phyloP scores from a whole-genome alignment of 2,888 invertebrate genomes.

The Anthoptus insignis region DNA sequence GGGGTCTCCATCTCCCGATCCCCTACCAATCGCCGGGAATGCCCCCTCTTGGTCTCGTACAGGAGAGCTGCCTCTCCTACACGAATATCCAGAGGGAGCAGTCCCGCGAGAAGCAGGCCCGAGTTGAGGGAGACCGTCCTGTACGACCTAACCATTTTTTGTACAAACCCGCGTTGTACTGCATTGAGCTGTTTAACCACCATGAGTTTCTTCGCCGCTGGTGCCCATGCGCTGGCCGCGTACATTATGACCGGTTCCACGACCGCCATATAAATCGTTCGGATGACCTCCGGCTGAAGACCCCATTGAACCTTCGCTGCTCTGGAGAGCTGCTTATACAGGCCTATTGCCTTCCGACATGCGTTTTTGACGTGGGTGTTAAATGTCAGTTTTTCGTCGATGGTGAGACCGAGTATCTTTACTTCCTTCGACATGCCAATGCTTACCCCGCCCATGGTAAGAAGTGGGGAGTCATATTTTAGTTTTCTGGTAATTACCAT shows the following conservation, averaged over 20 bases:
- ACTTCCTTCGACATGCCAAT: no score
- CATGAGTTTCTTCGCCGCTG: not conserved
- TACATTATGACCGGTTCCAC: not conserved
- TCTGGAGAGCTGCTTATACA: no score
- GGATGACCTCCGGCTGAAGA: not conserved
- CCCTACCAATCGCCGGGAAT: not conserved
- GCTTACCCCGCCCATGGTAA: no score
- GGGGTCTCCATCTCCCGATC: not conserved
- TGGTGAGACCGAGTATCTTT: no score
- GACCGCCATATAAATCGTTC: not conserved
- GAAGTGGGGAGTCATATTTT: no score
- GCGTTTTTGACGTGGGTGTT: no score
- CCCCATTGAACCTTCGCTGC: not conserved
- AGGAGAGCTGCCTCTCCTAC: not conserved
- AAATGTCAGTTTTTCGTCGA: no score
- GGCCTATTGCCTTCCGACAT: no score
- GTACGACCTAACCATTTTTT: not conserved
- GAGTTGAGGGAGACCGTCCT: not conserved
- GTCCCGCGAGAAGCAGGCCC: not conserved
- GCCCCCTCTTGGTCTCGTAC: not conserved
- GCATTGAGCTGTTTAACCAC: not conserved
- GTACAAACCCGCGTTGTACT: not conserved
- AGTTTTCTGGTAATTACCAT: no score
- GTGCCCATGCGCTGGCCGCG: not conserved
- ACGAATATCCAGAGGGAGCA: not conserved